A percentile compares a stretch with the other conserved stretches of the same genome.
Conservation (phyloP, 1,140 invertebrate species). For the Eurytemora carolleeae region DNA sequence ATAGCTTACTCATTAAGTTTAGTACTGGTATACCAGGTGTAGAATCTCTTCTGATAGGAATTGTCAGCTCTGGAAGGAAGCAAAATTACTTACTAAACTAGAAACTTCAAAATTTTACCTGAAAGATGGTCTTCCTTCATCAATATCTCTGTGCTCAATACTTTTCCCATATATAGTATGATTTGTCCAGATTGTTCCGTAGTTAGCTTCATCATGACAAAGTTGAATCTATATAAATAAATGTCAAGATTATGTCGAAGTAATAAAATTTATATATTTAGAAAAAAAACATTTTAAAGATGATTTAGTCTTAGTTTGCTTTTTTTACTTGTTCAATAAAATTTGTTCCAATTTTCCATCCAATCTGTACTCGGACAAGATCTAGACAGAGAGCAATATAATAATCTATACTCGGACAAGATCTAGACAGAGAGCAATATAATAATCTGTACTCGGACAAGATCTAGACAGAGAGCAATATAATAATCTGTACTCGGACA, state of each 20-base stretch:
- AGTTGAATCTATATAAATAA: conserved; percentile 1
- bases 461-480: background rate
- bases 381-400: background rate
- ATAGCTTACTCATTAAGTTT: background rate
- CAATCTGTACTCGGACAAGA: background rate
- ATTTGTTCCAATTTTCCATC: conserved; percentile 1
- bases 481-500: background rate
- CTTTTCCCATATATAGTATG: background rate
- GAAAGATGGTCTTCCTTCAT: conserved; percentile 5
- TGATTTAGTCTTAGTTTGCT: background rate
- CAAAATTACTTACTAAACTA: background rate
- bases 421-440: background rate
- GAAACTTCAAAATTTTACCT: too few species aligned
- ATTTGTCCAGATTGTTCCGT: conserved; percentile 14
- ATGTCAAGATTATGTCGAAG: too few species aligned
- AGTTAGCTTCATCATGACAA: conserved; percentile 6
- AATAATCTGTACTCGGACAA: background rate
- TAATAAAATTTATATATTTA: too few species aligned
- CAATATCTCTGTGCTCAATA: conserved; percentile 10
- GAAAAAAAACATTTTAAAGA: background rate
- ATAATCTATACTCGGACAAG: background rate
- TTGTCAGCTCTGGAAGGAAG: conserved; percentile 1
- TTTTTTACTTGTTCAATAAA: background rate
- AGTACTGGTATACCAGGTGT: background rate
- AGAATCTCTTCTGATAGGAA: conserved; percentile 6